Base-by-base conservation (phyloP, 2,888 invertebrate genomes). In the Drosophila mayaguana region DNA sequence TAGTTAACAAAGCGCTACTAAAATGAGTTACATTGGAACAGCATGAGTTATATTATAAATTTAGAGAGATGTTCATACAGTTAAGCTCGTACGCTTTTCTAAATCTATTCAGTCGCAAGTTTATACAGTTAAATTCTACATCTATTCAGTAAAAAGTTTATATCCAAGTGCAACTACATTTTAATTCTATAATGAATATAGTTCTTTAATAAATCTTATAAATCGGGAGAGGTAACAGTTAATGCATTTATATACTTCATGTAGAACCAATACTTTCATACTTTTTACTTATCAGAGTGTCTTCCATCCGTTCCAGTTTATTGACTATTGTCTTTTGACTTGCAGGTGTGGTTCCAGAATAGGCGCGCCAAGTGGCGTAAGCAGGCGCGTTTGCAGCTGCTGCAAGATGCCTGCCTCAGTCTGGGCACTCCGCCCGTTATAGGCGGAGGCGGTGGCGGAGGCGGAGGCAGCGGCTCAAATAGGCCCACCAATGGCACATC, bases 341-440 rank as follows among this genome's bases (percentile, higher is more conserved):
- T 68, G 2, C 91, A 97, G 97, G 97, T 97, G 25, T 97, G 97
- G 97, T 97, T 97, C 93, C 97, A 97, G 94, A 97, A 97, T 92
- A 94, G 97, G 46, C 94, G 97, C 59, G 97, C 97, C 7, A 97
- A 97, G 92, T 97, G 97, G 97, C 95, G 97, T 20, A 97, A 97
- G 91, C 97, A 97, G 90, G 97, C 97, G 1, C 94, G 97, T 1
- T 93, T 97, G 68, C 97, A 97, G 89, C 93, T 97, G 59, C 93
- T 97, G 22, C 97, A 97, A 91, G 97, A 97, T 90, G 97, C 97
- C 2, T 97, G 97, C 91, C 94, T 97, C 25, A 97, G 97, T 9
- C 92, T 96, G 16, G 95, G 95, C 7, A 94, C 95, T 0, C 95
- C 95, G 2, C 94, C 95, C 0, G 93, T 95, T 14, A 93, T 95